Evolutionary conservation across 2,113 vertebrate species (phyloP).

Genomic region (Ursus arctos): DNA sequence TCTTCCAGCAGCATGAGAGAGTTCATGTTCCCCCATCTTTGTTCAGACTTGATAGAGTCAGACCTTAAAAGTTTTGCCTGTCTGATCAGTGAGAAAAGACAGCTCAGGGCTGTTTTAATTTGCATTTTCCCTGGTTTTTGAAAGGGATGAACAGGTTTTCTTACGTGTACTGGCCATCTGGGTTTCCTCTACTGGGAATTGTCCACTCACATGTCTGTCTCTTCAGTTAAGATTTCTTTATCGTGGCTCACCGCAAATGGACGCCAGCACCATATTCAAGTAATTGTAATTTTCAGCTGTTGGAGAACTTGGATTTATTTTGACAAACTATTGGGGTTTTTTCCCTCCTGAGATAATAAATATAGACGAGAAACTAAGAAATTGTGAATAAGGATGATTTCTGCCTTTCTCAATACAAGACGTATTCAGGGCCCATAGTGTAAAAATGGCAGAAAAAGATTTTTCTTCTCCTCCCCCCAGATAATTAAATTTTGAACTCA

Average conservation of each 20-base stretch:
- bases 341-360: neutral
- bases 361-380: constrained; percentile 44
- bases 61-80: neutral
- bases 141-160: neutral
- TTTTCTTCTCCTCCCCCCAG: neutral
- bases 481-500: constrained; percentile 63
- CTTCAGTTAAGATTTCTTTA: constrained; percentile 48
- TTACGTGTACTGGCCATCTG: neutral
- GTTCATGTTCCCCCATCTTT: neutral
- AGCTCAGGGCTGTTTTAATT: neutral
- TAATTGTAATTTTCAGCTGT: neutral
- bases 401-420: neutral
- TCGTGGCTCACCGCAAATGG: neutral
- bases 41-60: neutral
- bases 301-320: constrained; percentile 10
- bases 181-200: neutral
- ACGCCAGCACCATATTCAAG: neutral
- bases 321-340: neutral
- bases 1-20: neutral
- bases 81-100: neutral
- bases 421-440: neutral
- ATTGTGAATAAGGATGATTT: neutral
- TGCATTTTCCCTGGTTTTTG: neutral
- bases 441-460: neutral
- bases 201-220: neutral